Conservation (phyloP, 2,888 invertebrate genomes). For the Lumbricus terrestris region DNA sequence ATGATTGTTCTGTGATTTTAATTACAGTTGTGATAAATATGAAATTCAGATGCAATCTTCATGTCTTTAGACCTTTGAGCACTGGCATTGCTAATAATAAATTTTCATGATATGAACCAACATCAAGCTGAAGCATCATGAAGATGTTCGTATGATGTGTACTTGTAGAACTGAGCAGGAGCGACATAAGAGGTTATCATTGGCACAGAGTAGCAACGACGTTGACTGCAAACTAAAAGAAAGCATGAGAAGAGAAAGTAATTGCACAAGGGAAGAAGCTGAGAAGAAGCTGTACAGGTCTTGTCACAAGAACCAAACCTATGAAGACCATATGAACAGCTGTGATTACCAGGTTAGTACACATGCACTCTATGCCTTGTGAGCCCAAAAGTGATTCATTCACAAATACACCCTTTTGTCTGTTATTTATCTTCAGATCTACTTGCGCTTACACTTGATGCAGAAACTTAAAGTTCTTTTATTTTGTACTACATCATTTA, state of each 20-base stretch:
- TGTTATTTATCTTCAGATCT: too few species aligned
- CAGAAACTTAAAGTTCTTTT: too few species aligned
- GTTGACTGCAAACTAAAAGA: background rate
- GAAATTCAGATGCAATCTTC: too few species aligned
- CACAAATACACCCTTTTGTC: background rate
- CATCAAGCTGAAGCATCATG: background rate
- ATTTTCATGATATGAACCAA: background rate
- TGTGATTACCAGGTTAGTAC: background rate
- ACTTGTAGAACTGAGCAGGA: background rate
- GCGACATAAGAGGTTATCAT: background rate
- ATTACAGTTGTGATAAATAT: background rate
- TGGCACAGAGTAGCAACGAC: background rate
- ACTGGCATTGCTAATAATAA: background rate
- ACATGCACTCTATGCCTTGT: background rate
- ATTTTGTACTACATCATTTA: too few species aligned
- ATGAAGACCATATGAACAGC: background rate
- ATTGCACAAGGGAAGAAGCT: background rate
- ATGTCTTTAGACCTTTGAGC: background rate
- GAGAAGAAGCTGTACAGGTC: background rate
- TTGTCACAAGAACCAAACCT: background rate
- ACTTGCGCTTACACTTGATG: too few species aligned
- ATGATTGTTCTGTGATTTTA: background rate
- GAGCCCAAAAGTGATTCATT: background rate
- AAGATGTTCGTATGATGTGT: background rate
- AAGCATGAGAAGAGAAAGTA: background rate